Base-by-base conservation (phyloP, 2,113 vertebrate genomes). In the Fulmarus glacialis region DNA sequence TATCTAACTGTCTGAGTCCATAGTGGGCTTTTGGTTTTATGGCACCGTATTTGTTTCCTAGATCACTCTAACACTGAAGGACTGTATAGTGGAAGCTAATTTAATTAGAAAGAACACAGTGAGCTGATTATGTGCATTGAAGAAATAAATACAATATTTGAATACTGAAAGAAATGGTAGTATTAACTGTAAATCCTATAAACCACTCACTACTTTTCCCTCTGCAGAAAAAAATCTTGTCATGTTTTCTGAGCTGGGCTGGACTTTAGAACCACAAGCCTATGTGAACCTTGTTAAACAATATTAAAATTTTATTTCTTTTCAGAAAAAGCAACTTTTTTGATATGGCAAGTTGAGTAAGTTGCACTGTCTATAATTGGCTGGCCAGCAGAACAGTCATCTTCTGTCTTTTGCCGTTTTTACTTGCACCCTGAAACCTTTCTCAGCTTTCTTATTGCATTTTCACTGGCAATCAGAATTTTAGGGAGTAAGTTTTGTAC, bases 331-430 rank as follows among this genome's bases (percentile, higher is more conserved):
- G 5, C 34, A 74, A 62, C 50, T 72, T 50, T 58, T 77, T 82
- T 40, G 9, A 52, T 73, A 77, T 27, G 34, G 23, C 47, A 81
- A 43, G n/a, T 55, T 59, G 45, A 67, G 14, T 18, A 80, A 82
- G 75, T 93, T 23, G 68, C 58, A 78, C 40, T 12, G 52, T 52
- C 36, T 58, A 15, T 71, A 43, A 78, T 62, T 94, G 84, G 29
- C n/a, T 83, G 60, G 16, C 78, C 74, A 93, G 36, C 18, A 92
- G 16, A 75, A 26, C 5, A 72, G 21, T 38, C 13, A 58, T 97
- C 92, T 79, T 56, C 43, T 89, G 68, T 67, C 45, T 93, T 95
- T 95, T 91, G 34, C 77, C 73, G 15, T 89, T 90, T 90, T 90
- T 21, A 7, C 18, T 78, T 89, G 14, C 34, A 60, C 85, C 71